Percentiles rank a stretch among this genome's conserved stretches.
Conservation (phyloP, 2,888 invertebrate species). For the Pheosia gnoma region DNA sequence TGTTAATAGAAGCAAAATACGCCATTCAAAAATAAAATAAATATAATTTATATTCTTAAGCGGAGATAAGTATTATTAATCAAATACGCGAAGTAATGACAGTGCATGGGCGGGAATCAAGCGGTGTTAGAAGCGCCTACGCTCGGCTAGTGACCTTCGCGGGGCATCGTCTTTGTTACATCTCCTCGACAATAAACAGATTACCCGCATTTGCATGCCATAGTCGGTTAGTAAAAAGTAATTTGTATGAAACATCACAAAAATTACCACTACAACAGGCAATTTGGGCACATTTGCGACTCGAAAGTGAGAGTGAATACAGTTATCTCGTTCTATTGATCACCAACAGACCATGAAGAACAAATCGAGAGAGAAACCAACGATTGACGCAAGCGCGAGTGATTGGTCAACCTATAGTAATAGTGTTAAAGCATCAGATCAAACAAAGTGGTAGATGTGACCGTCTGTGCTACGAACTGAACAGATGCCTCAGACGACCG, state of each 20-base stretch:
- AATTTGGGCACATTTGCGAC: constrained; percentile 26
- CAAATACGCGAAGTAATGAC: constrained; percentile 38
- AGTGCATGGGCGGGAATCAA: constrained; percentile 59
- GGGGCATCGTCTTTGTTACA: constrained; percentile 51
- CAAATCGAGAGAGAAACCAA: constrained; percentile 34
- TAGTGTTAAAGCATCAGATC: too few species aligned
- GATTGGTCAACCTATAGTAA: constrained; percentile 25
- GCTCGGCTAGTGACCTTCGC: constrained; percentile 49
- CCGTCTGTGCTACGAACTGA: too few species aligned
- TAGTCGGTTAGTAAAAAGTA: constrained; percentile 29
- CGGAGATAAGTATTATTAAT: constrained; percentile 28
- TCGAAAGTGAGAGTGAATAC: constrained; percentile 32
- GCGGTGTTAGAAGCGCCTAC: constrained; percentile 54
- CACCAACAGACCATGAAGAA: constrained; percentile 46
- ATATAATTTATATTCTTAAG: constrained; percentile 17
- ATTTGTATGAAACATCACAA: constrained; percentile 31
- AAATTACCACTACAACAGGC: constrained; percentile 17
- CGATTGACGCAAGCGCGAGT: constrained; percentile 35
- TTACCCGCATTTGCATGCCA: background rate
- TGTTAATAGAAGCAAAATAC: constrained; percentile 9
- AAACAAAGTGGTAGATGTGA: too few species aligned
- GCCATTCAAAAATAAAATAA: constrained; percentile 15
- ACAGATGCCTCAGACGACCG: too few species aligned
- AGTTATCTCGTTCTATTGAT: constrained; percentile 22
- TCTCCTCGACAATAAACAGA: constrained; percentile 35